phyloP scores from a whole-genome alignment of 1,140 invertebrate genomes.

The Heterodera carotae region DNA sequence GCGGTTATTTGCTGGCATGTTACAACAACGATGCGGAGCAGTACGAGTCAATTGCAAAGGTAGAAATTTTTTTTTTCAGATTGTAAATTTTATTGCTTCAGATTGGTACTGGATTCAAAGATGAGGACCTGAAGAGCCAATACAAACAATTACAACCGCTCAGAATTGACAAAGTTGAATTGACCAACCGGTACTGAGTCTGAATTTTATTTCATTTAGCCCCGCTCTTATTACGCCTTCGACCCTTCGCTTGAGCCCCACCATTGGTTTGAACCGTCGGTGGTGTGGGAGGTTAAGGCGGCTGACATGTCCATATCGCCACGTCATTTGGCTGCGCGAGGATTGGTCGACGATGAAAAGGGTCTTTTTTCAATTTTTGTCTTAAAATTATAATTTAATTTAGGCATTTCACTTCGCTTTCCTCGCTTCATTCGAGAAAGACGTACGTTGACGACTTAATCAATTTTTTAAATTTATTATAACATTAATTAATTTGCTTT shows the following conservation, averaged over 20 bases:
- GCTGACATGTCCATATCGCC: slow-evolving; percentile 94
- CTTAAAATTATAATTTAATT: slow-evolving; percentile 68
- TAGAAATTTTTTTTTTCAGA: slow-evolving; percentile 65
- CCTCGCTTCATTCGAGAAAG: slow-evolving; percentile 74
- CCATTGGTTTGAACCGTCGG: slow-evolving; percentile 82
- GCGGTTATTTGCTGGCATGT: slow-evolving; percentile 94
- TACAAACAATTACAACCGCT: slow-evolving; percentile 77
- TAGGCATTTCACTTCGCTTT: slow-evolving; percentile 90
- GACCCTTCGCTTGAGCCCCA: slow-evolving; percentile 80
- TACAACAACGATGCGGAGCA: slow-evolving; percentile 89
- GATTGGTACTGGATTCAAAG: slow-evolving; percentile 95
- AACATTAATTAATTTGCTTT: slow-evolving; percentile 75
- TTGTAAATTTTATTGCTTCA: slow-evolving; percentile 70
- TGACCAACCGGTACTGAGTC: too few relatives aligned
- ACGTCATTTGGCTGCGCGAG: slow-evolving; percentile 83
- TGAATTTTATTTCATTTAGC: slow-evolving; percentile 66
- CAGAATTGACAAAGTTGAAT: slow-evolving; percentile 54
- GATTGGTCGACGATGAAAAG: slow-evolving; percentile 71
- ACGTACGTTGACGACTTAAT: slow-evolving; percentile 7
- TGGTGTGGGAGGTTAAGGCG: slow-evolving; percentile 95
- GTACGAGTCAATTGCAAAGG: slow-evolving; percentile 88
- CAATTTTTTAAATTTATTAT: too few relatives aligned
- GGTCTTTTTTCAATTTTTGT: slow-evolving; percentile 29
- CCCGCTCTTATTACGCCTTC: slow-evolving; percentile 84
- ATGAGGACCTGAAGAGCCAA: slow-evolving; percentile 82